These are phyloP conservation scores for Mongoloraphidia duomilia DNA, from an alignment of 2,888 invertebrate genomes.

Conservation along the genomic window DNA sequence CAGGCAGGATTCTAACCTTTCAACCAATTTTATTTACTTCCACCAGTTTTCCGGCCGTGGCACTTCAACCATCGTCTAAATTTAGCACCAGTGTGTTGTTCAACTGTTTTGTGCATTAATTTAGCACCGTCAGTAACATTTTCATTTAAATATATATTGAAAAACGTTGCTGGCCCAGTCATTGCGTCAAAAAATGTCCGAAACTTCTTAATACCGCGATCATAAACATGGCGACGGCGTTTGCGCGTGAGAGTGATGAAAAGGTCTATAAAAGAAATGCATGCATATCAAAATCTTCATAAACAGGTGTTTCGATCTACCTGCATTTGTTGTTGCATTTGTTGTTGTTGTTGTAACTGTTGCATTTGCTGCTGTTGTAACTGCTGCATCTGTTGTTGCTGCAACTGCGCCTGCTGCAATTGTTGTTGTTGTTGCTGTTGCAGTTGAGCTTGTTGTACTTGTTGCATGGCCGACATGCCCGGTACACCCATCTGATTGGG, in stretches of 20 bases:
- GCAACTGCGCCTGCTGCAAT: slow-evolving; percentile 22
- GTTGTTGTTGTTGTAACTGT: slow-evolving; percentile 18
- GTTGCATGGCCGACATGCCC: slow-evolving; percentile 36
- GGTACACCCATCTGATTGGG: slow-evolving; percentile 37
- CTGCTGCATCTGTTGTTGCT: slow-evolving; percentile 22
- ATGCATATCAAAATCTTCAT: not conserved
- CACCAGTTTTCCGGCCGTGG: no score
- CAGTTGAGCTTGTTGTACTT: slow-evolving; percentile 31
- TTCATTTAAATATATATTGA: no score
- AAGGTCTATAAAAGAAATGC: not conserved
- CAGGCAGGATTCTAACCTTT: no score
- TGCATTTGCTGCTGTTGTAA: slow-evolving; percentile 37
- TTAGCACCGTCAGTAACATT: no score
- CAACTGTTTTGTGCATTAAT: no score
- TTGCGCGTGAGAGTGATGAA: not conserved
- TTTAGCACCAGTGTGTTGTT: not conserved
- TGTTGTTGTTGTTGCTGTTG: slow-evolving; percentile 26
- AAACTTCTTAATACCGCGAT: no score
- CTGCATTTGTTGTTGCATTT: slow-evolving; percentile 46
- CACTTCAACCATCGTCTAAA: not conserved
- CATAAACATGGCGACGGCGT: no score
- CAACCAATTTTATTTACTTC: no score
- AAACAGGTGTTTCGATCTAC: slow-evolving; percentile 32
- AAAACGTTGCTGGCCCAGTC: no score
- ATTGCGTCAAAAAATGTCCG: no score